Percentiles rank a stretch among this genome's conserved stretches.
Conservation (phyloP, 1,140 invertebrate species). For the Pantala flavescens region DNA sequence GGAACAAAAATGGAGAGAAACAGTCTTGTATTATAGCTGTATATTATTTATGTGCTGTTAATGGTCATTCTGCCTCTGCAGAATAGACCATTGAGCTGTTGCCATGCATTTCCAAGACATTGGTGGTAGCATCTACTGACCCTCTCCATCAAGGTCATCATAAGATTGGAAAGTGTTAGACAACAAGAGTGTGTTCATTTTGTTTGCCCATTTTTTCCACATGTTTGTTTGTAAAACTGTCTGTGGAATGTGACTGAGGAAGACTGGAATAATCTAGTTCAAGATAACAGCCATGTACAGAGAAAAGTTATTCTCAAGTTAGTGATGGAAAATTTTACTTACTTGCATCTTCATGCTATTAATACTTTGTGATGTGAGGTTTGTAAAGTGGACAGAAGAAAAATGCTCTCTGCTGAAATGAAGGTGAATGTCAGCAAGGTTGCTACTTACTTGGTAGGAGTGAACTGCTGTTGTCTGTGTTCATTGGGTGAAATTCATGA, state of each 20-base stretch:
- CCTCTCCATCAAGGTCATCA: neutral
- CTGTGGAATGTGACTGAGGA: neutral
- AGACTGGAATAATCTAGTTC: conserved; percentile 16
- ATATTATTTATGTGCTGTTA: conserved; percentile 23
- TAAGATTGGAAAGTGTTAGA: neutral
- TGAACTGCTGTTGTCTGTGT: neutral
- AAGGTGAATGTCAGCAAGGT: neutral
- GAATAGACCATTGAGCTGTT: neutral
- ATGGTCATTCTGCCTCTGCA: conserved; percentile 15
- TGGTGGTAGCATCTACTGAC: neutral
- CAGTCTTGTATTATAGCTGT: conserved; percentile 20
- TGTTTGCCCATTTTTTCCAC: conserved; percentile 4
- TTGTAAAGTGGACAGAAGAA: neutral
- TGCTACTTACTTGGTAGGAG: neutral
- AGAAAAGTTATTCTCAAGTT: conserved; percentile 1
- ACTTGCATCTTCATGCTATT: neutral
- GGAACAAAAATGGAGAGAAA: conserved; percentile 12
- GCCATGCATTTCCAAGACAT: neutral
- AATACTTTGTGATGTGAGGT: neutral
- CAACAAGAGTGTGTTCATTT: neutral
- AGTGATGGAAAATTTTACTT: conserved; percentile 6
- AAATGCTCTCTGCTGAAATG: neutral
- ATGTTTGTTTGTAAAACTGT: conserved; percentile 13
- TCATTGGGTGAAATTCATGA: neutral
- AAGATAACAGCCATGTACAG: conserved; percentile 7